Evolutionary conservation across 2,113 vertebrate species (phyloP).

Genomic region (Taurulus bubalis): DNA sequence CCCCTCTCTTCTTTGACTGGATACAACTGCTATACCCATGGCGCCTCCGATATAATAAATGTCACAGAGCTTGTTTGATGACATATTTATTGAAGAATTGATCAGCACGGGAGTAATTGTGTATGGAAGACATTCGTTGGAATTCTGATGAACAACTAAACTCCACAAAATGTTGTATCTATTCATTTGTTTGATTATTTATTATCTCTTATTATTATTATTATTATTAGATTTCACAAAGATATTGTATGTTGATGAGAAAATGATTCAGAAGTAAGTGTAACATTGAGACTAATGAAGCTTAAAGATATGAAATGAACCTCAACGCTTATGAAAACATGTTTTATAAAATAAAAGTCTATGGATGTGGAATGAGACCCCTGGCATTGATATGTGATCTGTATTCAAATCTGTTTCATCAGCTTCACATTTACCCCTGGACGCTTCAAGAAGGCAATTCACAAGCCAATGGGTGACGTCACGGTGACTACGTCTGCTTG

Average conservation of each 20-base stretch:
- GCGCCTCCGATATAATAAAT: background rate
- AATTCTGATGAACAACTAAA: background rate
- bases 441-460: no score
- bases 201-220: background rate
- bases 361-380: no score
- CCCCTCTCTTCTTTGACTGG: background rate
- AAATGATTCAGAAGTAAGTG: background rate
- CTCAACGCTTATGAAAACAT: no score
- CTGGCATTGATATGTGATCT: no score
- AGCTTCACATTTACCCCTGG: no score
- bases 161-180: background rate
- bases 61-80: background rate
- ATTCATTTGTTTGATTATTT: background rate
- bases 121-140: background rate
- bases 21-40: background rate
- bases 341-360: no score
- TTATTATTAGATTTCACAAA: background rate
- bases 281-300: background rate
- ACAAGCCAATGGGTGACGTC: no score
- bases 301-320: background rate
- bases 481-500: no score
- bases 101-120: background rate
- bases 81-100: conserved; percentile 13
- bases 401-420: no score
- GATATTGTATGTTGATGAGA: background rate